Base-by-base conservation (phyloP, 2,797 vertebrate species). In the Heliangelus exortis region DNA sequence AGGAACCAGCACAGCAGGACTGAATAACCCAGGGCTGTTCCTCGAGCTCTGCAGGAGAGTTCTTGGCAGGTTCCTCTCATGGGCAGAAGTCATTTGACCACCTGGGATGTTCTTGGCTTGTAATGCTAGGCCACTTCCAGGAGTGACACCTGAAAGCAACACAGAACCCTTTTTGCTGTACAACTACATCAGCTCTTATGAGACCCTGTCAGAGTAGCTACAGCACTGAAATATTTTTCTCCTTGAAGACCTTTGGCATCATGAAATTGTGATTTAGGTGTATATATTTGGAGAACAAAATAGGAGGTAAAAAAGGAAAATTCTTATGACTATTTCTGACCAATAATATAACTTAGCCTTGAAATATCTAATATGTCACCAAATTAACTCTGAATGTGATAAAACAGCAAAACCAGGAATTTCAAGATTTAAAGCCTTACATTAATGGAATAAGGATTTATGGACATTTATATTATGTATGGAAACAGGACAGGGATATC, bases 281-380 rank as follows among this genome's bases (percentile, higher is more conserved):
- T 17, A 61, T 10, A 34, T 48, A 66, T 26, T 29, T 12, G 36
- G 33, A 76, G 13, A 47, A 72, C 5, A 58, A 47, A 36, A 23
- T 2, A 3, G 14, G 6, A 7, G 23, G 5, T 47, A 22, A 47
- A 2, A 10, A 12, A 43, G 45, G 9, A 54, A 81, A 75, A 75
- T 2, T 29, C 1, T 1, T 7, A 2, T 1, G 4, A 23, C 23
- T 57, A 9, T 19, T 83, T 68, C 43, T 84, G 53, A 55, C 15
- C 2, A 3, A n/a, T 45, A 33, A 47, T 15, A 36, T 3, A 82
- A 45, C 22, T 36, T 28, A 31, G 43, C 28, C 10, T 63, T 51
- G 58, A 26, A 68, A 39, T 21, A 54, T 2, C 39, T 50, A 54
- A 25, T n/a, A n/a, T 41, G 11, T 57, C 29, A 71, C 14, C 15